These are phyloP conservation scores for Pteropus rufus DNA, from an alignment of 2,797 vertebrate genomes.

Conservation along the genomic window DNA sequence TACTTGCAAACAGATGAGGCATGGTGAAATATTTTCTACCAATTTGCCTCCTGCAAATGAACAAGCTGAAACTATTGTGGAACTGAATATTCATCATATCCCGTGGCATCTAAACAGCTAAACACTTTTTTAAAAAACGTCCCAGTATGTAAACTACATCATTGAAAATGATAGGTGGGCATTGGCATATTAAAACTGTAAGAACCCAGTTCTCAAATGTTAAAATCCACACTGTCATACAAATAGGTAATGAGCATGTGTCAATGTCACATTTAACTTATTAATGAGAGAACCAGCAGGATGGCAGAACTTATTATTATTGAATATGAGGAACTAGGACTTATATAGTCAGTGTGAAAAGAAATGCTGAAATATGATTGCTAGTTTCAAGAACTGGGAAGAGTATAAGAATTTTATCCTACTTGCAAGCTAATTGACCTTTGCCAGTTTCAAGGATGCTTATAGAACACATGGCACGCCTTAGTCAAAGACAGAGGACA, in stretches of 20 bases:
- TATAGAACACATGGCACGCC: not conserved
- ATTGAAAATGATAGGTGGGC: constrained; percentile 30
- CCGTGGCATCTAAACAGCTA: not conserved
- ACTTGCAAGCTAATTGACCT: not conserved
- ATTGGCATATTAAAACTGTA: not conserved
- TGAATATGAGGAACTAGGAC: not conserved
- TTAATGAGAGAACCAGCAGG: constrained; percentile 26
- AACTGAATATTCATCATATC: not conserved
- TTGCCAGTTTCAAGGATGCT: not conserved
- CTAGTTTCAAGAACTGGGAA: constrained; percentile 19
- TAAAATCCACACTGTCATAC: constrained; percentile 37
- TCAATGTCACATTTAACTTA: constrained; percentile 55
- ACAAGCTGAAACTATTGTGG: not conserved
- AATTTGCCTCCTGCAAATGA: not conserved
- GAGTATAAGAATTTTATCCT: not conserved
- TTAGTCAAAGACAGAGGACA: not conserved
- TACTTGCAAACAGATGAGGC: not conserved
- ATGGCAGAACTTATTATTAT: constrained; percentile 47
- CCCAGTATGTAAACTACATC: not conserved
- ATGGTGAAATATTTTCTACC: not conserved
- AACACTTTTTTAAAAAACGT: not conserved
- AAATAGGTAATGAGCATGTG: constrained; percentile 52
- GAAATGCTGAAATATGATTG: not conserved
- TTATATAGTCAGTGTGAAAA: not conserved
- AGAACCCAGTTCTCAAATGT: not conserved